These are phyloP conservation scores for Aproaerema taeniolella DNA, from an alignment of 2,888 invertebrate genomes.

Conservation along the genomic window DNA sequence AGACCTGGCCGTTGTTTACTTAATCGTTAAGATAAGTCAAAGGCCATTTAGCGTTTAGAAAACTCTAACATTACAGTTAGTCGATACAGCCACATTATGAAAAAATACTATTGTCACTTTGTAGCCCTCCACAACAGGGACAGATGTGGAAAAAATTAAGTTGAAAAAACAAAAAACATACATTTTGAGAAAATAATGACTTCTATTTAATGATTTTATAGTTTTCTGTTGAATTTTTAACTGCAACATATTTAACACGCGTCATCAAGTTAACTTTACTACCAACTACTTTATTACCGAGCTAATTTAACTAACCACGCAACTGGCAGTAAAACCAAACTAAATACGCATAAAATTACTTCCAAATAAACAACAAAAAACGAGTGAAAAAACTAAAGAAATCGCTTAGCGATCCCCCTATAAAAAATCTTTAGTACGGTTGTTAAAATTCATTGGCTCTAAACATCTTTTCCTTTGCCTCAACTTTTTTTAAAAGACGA, in stretches of 20 bases:
- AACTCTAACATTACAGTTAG: too few species aligned
- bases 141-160: too few species aligned
- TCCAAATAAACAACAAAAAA: conserved; percentile 32
- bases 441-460: conserved; percentile 65
- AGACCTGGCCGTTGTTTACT: too few species aligned
- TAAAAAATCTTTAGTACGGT: conserved; percentile 35
- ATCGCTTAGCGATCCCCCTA: conserved; percentile 31
- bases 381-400: conserved; percentile 32
- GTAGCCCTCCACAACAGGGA: too few species aligned
- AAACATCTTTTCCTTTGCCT: conserved; percentile 47
- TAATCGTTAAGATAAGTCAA: too few species aligned
- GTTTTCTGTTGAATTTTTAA: neutral
- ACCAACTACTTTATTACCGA: conserved; percentile 8
- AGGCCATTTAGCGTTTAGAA: too few species aligned
- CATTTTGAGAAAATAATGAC: too few species aligned
- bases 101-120: too few species aligned
- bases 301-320: conserved; percentile 21
- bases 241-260: neutral
- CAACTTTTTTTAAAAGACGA: conserved; percentile 56
- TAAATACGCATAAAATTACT: conserved; percentile 35
- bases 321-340: conserved; percentile 19
- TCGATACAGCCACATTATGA: too few species aligned
- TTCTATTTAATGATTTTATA: too few species aligned
- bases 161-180: too few species aligned
- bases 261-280: conserved; percentile 5